A percentile compares a stretch with the other conserved stretches of the same genome.
Conservation (phyloP, 2,113 vertebrate species). For the Brachionichthys hirsutus region DNA sequence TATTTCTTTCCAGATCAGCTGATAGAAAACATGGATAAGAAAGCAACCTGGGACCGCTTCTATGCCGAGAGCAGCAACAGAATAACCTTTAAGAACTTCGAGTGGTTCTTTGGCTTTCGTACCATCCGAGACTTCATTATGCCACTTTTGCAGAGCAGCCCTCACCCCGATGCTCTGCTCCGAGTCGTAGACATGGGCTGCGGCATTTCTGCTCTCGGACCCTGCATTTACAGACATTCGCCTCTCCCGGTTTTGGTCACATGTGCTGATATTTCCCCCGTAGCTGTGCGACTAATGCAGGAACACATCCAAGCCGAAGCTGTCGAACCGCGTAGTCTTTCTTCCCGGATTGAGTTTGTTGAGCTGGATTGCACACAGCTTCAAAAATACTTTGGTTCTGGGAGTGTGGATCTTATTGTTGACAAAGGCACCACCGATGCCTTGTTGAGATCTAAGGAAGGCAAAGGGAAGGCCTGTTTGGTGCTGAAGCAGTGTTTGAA, state of each 20-base stretch:
- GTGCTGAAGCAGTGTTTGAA: constrained; percentile 78
- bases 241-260: constrained; percentile 70
- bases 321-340: constrained; percentile 50
- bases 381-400: constrained; percentile 20
- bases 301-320: constrained; percentile 39
- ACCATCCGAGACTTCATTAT: constrained; percentile 70
- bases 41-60: constrained; percentile 81
- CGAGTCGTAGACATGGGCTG: constrained; percentile 83
- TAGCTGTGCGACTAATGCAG: constrained; percentile 78
- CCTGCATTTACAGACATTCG: constrained; percentile 74
- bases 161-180: neutral
- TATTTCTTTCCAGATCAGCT: constrained; percentile 64
- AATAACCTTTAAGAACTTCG: constrained; percentile 75
- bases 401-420: constrained; percentile 78
- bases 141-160: constrained; percentile 57
- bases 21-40: constrained; percentile 79
- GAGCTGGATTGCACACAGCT: constrained; percentile 80
- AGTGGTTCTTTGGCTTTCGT: constrained; percentile 88
- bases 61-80: constrained; percentile 58
- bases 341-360: constrained; percentile 73
- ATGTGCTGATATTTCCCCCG: constrained; percentile 80
- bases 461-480: constrained; percentile 62
- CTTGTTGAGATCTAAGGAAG: constrained; percentile 73
- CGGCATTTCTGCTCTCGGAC: constrained; percentile 80
- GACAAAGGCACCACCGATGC: constrained; percentile 88